Conservation (phyloP, 64 coral and sea anemone genomes). For the Actinia tenebrosa region DNA sequence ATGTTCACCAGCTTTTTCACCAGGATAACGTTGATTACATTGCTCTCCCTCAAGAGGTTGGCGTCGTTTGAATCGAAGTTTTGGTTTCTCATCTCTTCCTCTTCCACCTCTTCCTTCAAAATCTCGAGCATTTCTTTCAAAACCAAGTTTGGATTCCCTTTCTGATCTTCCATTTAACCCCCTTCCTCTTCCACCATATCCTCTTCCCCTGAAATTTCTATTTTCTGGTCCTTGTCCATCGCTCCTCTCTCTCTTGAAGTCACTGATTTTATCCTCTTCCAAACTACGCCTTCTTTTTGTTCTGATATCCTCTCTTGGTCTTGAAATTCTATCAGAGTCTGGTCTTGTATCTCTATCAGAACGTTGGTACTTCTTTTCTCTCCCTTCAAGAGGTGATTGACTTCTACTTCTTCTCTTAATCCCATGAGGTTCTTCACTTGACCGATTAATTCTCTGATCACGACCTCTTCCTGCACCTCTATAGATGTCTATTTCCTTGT, state of each 20-base stretch:
- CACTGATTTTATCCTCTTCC: neutral
- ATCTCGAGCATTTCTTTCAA: neutral
- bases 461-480: neutral
- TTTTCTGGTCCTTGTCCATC: neutral
- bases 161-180: neutral
- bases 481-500: neutral
- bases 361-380: constrained; percentile 1
- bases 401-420: constrained; percentile 23
- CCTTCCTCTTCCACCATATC: constrained; percentile 8
- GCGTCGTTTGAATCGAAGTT: constrained; percentile 3
- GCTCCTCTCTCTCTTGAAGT: constrained; percentile 24
- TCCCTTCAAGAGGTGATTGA: constrained; percentile 12
- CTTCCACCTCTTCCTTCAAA: neutral
- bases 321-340: neutral
- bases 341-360: constrained; percentile 22
- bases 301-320: neutral
- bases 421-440: neutral
- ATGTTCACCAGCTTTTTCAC: neutral
- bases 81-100: neutral
- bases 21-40: neutral
- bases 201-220: constrained; percentile 28
- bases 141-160: neutral
- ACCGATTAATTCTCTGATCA: neutral
- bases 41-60: constrained; percentile 1
- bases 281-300: constrained; percentile 2